Percentiles rank a stretch among this genome's conserved stretches.
Evolutionary conservation across 2,888 invertebrate species (phyloP).

Genomic region (Stenichneumon culpator): DNA sequence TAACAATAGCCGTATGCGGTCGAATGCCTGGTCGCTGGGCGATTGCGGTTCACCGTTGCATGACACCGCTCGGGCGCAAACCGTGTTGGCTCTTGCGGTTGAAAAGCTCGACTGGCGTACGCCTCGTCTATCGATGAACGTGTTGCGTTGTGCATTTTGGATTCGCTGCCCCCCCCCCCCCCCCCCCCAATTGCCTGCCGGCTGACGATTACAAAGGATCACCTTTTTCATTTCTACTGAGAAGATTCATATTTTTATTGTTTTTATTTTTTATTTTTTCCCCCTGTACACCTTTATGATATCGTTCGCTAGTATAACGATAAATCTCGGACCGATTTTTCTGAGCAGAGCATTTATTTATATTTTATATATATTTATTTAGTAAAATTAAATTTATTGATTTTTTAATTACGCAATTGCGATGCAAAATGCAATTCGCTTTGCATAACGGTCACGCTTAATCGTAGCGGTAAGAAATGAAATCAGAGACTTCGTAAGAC

Average conservation of each 20-base stretch:
- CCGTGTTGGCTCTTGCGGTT: conserved; percentile 42
- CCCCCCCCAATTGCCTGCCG: neutral
- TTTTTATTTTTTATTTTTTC: no score
- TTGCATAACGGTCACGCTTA: no score
- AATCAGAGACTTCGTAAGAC: no score
- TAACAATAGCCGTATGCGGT: conserved; percentile 33
- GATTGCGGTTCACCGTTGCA: conserved; percentile 58
- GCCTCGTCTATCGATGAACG: neutral
- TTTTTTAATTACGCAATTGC: no score
- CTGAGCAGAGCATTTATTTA: conserved; percentile 90
- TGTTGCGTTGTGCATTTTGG: conserved; percentile 1
- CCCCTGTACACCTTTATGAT: conserved; percentile 96
- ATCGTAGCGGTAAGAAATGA: no score
- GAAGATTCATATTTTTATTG: no score
- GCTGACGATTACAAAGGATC: no score
- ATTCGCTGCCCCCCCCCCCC: no score
- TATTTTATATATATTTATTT: no score
- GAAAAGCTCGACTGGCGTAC: conserved; percentile 36
- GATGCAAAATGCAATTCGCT: no score
- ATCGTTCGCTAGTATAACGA: conserved; percentile 96
- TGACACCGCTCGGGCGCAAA: conserved; percentile 15
- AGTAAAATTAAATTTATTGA: no score
- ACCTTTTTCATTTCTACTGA: no score
- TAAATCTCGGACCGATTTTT: conserved; percentile 95
- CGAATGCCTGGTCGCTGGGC: conserved; percentile 21